Evolutionary conservation across 2,113 vertebrate genomes (phyloP).

Genomic region (Oreocharis arfaki): DNA sequence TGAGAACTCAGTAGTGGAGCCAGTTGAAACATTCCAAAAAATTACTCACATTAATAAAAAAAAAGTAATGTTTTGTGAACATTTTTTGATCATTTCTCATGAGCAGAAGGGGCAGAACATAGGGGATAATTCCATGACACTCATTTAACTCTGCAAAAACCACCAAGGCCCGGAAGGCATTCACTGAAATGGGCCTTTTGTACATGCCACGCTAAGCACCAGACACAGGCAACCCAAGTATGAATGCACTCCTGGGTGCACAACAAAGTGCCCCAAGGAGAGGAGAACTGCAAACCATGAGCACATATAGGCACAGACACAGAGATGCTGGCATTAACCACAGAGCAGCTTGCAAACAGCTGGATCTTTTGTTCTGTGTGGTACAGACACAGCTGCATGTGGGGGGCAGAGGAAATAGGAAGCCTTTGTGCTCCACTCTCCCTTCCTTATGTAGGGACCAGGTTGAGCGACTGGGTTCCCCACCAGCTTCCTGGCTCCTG

Average conservation of each 20-base stretch:
- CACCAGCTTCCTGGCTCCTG: not conserved
- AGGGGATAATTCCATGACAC: not conserved
- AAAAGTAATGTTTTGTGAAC: not conserved
- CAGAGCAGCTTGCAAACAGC: not conserved
- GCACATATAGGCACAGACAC: not conserved
- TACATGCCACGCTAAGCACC: not conserved
- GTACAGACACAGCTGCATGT: accelerated
- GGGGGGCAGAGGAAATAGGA: not conserved
- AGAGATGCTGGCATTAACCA: not conserved
- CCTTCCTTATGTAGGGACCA: not conserved
- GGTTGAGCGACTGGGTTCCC: not conserved
- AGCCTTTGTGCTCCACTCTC: not conserved
- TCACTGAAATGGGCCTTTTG: not conserved
- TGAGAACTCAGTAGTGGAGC: conserved; percentile 13
- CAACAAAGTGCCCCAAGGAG: not conserved
- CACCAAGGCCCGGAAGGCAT: not conserved
- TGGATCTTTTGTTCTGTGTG: not conserved
- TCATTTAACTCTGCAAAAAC: not conserved
- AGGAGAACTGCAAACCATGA: not conserved
- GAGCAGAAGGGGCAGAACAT: not conserved
- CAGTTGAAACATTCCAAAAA: not conserved
- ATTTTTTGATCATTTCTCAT: not conserved
- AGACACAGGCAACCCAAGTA: not conserved
- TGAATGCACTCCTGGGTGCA: not conserved
- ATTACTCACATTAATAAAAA: not conserved